Base-by-base conservation (phyloP, 2,888 invertebrate species). In the Chaetogeoica ovagalla region DNA sequence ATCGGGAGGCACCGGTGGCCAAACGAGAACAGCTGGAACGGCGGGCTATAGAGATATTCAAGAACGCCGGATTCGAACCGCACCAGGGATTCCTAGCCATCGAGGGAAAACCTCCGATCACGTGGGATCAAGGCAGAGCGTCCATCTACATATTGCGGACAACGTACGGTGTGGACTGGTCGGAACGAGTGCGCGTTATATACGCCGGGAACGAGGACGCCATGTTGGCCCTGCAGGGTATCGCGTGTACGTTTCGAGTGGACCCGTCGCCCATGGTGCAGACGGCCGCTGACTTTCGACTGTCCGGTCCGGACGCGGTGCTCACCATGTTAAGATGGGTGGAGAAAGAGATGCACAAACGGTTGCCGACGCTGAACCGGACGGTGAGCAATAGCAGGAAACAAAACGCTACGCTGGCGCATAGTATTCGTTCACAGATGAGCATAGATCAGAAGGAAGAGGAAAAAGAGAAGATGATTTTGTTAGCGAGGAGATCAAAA, bases 151-250 rank as follows among this genome's bases (percentile, higher is more conserved):
- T 87, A 76, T 84, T 87, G 19, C 84, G 87, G n/a, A 86, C 86
- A 1, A 86, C 86, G 68, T 87, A 86, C 82, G 87, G 87, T 2
- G 86, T 86, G 6, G 87, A 87, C 82, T 87, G 87, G 87, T 85
- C 86, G n/a, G 86, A 87, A 73, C 84, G 87, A 23, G 86, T 87
- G 9, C 84, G 86, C 13, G 86, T 87, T 65, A 85, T 87, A 59
- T 87, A 87, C 82, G 87, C 86, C 23, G 87, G 87, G 6, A 87
- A 87, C 83, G 87, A 87, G 83, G 82, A 86, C 84, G 83, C 87
- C 84, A 87, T 87, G 85, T 82, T 84, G 82, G 86, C 86, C 19
- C 83, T 87, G n/a, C 85, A 86, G 82, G 87, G 87, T 21, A 86
- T 87, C 82, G 87, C 87, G 21, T 86, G 85, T 81, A 87, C 87